Percentiles rank a stretch among this genome's conserved stretches.
These are phyloP conservation scores for Galeopsomyia nigrocyanea DNA, from an alignment of 2,888 invertebrate species.

Conservation along the genomic window DNA sequence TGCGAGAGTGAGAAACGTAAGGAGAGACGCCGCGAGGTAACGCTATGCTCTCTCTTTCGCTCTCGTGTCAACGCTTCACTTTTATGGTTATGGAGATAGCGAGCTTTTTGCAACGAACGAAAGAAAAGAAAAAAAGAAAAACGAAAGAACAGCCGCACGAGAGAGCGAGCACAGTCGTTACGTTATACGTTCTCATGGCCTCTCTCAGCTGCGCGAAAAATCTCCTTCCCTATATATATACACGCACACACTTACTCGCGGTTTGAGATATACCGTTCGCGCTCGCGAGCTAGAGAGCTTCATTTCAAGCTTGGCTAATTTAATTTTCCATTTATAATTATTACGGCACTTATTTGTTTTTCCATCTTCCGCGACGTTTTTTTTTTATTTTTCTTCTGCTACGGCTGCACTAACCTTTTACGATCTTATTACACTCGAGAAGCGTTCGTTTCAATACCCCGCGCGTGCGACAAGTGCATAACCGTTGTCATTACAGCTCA, in stretches of 20 bases:
- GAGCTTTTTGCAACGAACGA: no score
- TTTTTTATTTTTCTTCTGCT: not conserved
- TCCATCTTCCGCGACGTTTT: no score
- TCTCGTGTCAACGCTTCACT: slow-evolving; percentile 21
- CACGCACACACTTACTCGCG: no score
- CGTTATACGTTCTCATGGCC: no score
- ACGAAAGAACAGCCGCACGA: not conserved
- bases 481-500: slow-evolving; percentile 16
- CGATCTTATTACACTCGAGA: slow-evolving; percentile 1
- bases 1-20: slow-evolving; percentile 19
- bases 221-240: slow-evolving; percentile 4
- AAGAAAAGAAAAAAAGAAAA: no score
- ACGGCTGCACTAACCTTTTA: not conserved
- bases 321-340: no score
- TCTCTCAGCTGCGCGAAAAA: no score
- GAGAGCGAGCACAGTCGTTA: not conserved
- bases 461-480: slow-evolving; percentile 4
- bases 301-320: no score
- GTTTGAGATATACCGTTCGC: no score
- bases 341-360: no score
- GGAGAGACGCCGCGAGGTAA: slow-evolving; percentile 22
- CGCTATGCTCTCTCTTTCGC: slow-evolving; percentile 13
- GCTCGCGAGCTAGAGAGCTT: no score
- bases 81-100: slow-evolving; percentile 34
- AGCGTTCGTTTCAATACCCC: slow-evolving; percentile 10